phyloP scores from a whole-genome alignment of 2,797 vertebrate species.

The Etheostoma perlongum region DNA sequence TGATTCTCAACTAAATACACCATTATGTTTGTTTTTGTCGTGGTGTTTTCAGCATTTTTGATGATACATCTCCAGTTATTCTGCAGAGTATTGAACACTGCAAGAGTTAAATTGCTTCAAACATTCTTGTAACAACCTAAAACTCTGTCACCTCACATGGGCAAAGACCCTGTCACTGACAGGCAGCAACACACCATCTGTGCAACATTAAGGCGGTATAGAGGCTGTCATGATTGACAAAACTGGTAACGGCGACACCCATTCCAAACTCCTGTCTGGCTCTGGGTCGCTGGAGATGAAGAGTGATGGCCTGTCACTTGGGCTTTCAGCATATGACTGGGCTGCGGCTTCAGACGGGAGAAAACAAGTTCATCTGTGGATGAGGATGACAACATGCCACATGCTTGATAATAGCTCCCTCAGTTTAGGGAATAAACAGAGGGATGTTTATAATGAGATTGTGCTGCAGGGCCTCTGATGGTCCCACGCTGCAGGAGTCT shows the following conservation, averaged over 20 bases:
- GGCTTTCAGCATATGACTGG: slow-evolving; percentile 63
- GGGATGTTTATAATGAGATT: slow-evolving; percentile 78
- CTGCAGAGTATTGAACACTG: not conserved
- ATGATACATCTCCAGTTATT: not conserved
- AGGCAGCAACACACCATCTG: slow-evolving; percentile 75
- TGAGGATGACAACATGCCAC: slow-evolving; percentile 73
- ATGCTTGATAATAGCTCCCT: slow-evolving; percentile 75
- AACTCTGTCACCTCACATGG: slow-evolving; percentile 43
- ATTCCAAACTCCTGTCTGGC: slow-evolving; percentile 72
- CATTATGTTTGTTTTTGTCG: slow-evolving; percentile 19
- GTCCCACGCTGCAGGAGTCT: slow-evolving; percentile 58
- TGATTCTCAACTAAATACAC: not conserved
- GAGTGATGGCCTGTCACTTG: slow-evolving; percentile 80
- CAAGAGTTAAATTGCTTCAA: slow-evolving; percentile 32
- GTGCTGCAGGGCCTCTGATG: slow-evolving; percentile 64
- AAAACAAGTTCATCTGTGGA: slow-evolving; percentile 72
- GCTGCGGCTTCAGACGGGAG: slow-evolving; percentile 55
- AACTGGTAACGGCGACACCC: slow-evolving; percentile 74
- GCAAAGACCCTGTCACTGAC: slow-evolving; percentile 67
- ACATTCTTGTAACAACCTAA: slow-evolving; percentile 34
- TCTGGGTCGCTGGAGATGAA: slow-evolving; percentile 76
- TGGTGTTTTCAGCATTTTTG: not conserved
- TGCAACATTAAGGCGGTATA: slow-evolving; percentile 70
- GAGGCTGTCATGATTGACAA: slow-evolving; percentile 80
- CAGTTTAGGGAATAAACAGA: slow-evolving; percentile 73